Conservation (phyloP, 2,797 vertebrate species). For the Rhinatrema bivittatum region DNA sequence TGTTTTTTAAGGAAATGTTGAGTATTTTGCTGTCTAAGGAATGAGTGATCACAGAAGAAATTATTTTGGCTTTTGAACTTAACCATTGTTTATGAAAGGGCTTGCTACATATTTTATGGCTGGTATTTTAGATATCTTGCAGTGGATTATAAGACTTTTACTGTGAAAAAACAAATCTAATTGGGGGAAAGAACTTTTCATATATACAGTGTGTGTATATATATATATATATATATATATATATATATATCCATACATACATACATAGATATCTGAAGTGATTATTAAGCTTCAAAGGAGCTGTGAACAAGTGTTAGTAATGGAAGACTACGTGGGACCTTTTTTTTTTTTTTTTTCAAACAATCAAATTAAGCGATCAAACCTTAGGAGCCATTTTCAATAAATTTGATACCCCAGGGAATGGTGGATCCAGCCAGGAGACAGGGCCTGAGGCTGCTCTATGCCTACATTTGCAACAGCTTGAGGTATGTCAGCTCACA, state of each 20-base stretch:
- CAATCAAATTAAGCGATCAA: slow-evolving; percentile 80
- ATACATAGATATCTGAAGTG: too few relatives aligned
- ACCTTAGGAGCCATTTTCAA: slow-evolving; percentile 70
- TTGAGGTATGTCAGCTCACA: slow-evolving; percentile 73
- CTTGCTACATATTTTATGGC: slow-evolving; percentile 54
- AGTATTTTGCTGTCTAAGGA: too few relatives aligned
- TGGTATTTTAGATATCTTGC: slow-evolving; percentile 55
- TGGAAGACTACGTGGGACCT: slow-evolving; percentile 50
- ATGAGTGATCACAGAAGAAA: too few relatives aligned
- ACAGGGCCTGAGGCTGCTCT: slow-evolving; percentile 45
- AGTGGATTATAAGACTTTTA: slow-evolving; percentile 48
- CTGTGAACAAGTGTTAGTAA: slow-evolving; percentile 60
- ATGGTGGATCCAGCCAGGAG: slow-evolving; percentile 57
- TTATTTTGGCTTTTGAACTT: too few relatives aligned
- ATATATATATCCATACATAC: too few relatives aligned
- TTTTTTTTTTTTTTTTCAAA: slow-evolving; percentile 56
- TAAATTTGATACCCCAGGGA: slow-evolving; percentile 70
- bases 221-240: not conserved
- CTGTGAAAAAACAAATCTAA: slow-evolving; percentile 44
- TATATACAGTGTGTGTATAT: too few relatives aligned
- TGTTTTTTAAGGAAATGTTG: too few relatives aligned
- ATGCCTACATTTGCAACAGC: slow-evolving; percentile 75
- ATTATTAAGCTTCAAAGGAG: slow-evolving; percentile 70
- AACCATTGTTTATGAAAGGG: slow-evolving; percentile 21
- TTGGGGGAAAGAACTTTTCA: slow-evolving; percentile 29